Evolutionary conservation across 2,113 vertebrate species (phyloP).

Genomic region (Sitta europaea): DNA sequence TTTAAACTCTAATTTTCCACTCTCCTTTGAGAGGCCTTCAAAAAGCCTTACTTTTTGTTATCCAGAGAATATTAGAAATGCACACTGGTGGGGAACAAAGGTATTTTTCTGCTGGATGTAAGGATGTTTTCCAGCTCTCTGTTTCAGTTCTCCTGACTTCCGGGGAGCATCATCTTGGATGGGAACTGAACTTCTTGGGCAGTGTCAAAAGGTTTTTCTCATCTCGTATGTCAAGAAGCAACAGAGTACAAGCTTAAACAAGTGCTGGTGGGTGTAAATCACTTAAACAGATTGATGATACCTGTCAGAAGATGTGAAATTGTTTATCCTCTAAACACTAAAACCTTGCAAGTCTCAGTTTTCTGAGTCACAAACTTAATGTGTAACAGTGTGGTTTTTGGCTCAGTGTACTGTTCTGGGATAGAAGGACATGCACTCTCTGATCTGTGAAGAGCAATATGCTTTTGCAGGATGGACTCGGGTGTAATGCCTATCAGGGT

Average conservation of each 20-base stretch:
- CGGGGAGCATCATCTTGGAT: not conserved
- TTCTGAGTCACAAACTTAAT: conserved; percentile 8
- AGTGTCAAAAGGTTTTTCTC: not conserved
- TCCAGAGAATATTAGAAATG: not conserved
- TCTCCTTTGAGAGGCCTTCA: not conserved
- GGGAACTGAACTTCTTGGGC: not conserved
- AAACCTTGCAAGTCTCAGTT: not conserved
- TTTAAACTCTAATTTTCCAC: not conserved
- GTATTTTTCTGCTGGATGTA: not conserved
- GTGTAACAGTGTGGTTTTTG: not conserved
- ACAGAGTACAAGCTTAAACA: conserved; percentile 22
- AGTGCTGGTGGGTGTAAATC: not conserved
- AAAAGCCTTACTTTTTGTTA: not conserved
- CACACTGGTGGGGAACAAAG: not conserved
- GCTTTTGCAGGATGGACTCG: not conserved
- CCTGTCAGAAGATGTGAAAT: conserved; percentile 29
- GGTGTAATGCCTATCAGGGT: not conserved
- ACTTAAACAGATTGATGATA: conserved; percentile 38
- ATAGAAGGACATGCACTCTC: not conserved
- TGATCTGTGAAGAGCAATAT: not conserved
- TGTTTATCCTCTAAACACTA: conserved; percentile 17
- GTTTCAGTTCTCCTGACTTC: not conserved
- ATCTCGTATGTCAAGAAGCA: not conserved
- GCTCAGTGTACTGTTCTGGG: not conserved
- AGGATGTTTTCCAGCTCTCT: not conserved